A percentile compares a stretch with the other conserved stretches of the same genome.
Conservation (phyloP, 1,140 invertebrate genomes). For the Drosophila kohkoa region DNA sequence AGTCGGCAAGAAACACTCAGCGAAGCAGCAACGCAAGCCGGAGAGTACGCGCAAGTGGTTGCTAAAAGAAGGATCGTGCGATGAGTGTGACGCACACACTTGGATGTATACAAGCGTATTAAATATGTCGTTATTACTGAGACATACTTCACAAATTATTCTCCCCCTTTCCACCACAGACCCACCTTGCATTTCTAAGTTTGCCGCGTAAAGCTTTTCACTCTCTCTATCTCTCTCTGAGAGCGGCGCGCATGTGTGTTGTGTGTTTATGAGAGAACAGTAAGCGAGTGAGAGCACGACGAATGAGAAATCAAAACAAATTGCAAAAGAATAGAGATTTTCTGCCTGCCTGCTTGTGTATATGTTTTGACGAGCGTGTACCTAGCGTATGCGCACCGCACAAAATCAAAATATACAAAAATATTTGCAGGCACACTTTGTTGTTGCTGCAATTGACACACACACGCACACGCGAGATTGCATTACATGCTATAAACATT, state of each 20-base stretch:
- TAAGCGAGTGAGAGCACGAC: slow-evolving; percentile 35
- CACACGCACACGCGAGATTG: slow-evolving; percentile 42
- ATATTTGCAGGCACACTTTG: slow-evolving; percentile 62
- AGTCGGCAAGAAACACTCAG: slow-evolving; percentile 75
- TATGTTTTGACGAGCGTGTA: slow-evolving; percentile 84
- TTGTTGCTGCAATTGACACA: slow-evolving; percentile 59
- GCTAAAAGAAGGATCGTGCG: slow-evolving; percentile 43
- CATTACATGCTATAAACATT: slow-evolving; percentile 74
- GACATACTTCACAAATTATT: slow-evolving; percentile 6
- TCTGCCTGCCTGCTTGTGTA: slow-evolving; percentile 69
- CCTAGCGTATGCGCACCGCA: slow-evolving; percentile 78
- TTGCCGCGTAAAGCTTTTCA: slow-evolving; percentile 16
- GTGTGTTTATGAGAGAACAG: neutral
- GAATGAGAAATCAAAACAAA: slow-evolving; percentile 83
- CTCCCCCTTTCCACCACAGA: neutral
- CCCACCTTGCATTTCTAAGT: neutral
- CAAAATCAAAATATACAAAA: slow-evolving; percentile 69
- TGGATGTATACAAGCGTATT: slow-evolving; percentile 2
- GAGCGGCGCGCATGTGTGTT: slow-evolving; percentile 42
- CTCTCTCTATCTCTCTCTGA: slow-evolving; percentile 13
- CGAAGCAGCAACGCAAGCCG: slow-evolving; percentile 66
- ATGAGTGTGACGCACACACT: slow-evolving; percentile 26
- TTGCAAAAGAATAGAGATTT: slow-evolving; percentile 83
- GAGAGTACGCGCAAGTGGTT: slow-evolving; percentile 38
- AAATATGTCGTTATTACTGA: slow-evolving; percentile 32